Percentiles rank a stretch among this genome's conserved stretches.
phyloP scores from a whole-genome alignment of 2,888 invertebrate genomes.

The Ptilodon capucinus region DNA sequence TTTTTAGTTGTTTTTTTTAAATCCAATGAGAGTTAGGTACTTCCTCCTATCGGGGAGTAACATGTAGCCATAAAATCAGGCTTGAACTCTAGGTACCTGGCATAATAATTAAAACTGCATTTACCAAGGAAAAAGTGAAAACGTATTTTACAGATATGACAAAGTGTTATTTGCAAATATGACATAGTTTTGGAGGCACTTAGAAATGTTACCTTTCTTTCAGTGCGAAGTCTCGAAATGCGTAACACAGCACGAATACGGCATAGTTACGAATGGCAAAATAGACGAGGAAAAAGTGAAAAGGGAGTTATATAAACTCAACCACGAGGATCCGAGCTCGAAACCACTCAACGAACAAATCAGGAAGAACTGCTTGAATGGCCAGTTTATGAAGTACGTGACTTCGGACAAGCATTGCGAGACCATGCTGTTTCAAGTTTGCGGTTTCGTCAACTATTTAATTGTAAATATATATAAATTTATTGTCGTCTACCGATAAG shows the following conservation, averaged over 20 bases:
- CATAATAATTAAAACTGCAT: no score
- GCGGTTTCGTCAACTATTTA: constrained; percentile 2
- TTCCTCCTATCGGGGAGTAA: no score
- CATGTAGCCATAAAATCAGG: no score
- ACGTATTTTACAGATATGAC: no score
- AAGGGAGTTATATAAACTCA: background rate
- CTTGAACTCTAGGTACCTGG: no score
- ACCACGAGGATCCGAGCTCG: background rate
- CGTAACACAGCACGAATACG: background rate
- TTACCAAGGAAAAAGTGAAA: no score
- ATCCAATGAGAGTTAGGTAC: no score
- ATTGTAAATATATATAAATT: background rate
- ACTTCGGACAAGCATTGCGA: background rate
- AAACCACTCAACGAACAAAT: background rate
- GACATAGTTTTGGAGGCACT: no score
- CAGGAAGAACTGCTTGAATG: background rate
- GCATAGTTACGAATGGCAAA: background rate
- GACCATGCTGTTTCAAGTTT: constrained; percentile 1
- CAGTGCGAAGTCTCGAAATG: background rate
- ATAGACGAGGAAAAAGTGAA: background rate
- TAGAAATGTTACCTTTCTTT: no score
- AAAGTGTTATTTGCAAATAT: no score
- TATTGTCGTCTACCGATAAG: no score
- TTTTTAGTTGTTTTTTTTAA: no score
- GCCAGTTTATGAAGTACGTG: background rate